These are phyloP conservation scores for Choloepus hoffmanni DNA, from an alignment of 2,113 vertebrate species.

Conservation along the genomic window DNA sequence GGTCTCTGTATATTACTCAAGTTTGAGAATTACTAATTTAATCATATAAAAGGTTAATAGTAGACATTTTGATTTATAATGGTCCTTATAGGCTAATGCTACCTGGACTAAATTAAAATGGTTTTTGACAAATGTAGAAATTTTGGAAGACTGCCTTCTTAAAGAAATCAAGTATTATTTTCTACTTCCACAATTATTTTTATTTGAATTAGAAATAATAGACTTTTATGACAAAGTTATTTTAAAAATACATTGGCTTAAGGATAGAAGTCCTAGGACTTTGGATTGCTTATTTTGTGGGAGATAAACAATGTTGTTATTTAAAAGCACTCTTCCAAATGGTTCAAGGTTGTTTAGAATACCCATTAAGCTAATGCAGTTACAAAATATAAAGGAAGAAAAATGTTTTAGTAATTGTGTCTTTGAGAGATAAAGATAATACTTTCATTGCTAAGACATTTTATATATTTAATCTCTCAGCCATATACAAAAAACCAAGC, in stretches of 20 bases:
- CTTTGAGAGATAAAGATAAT: constrained; percentile 3
- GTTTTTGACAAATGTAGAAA: constrained; percentile 18
- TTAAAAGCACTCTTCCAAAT: constrained; percentile 47
- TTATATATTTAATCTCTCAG: not conserved
- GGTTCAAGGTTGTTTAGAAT: constrained; percentile 47
- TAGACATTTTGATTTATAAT: constrained; percentile 26
- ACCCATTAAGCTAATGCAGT: constrained; percentile 27
- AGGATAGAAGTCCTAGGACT: not conserved
- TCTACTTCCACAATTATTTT: not conserved
- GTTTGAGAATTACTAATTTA: constrained; percentile 12
- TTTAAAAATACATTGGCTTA: constrained; percentile 33
- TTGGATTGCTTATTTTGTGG: not conserved
- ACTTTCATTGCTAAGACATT: not conserved
- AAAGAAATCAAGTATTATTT: constrained; percentile 26
- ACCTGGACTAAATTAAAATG: constrained; percentile 15
- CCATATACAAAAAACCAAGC: not conserved
- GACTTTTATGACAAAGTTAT: constrained; percentile 20
- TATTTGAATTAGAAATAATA: constrained; percentile 37
- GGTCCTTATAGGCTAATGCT: not conserved
- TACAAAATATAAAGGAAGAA: constrained; percentile 40
- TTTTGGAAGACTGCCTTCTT: not conserved
- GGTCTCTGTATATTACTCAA: not conserved
- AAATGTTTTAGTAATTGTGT: constrained; percentile 24
- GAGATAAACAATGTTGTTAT: constrained; percentile 8
- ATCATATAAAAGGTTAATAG: constrained; percentile 19